Evolutionary conservation across 2,888 invertebrate genomes (phyloP).

Genomic region (Callinectes sapidus): DNA sequence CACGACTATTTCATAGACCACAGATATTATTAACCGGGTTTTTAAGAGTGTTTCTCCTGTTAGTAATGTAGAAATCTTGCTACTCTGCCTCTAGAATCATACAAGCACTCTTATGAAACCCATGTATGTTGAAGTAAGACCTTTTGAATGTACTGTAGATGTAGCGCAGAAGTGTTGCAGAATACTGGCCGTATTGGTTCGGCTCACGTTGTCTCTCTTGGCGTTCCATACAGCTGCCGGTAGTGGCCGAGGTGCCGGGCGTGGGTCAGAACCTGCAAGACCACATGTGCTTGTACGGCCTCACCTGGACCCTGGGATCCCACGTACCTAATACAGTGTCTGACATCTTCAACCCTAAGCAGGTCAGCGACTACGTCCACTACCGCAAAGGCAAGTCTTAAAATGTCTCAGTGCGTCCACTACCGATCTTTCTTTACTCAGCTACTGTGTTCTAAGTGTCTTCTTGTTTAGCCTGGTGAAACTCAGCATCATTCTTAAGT

Average conservation of each 20-base stretch:
- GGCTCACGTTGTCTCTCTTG: background rate
- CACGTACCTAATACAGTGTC: conserved; percentile 6
- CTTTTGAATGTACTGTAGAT: too few species aligned
- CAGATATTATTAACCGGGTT: too few species aligned
- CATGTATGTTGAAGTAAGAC: too few species aligned
- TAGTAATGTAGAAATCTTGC: too few species aligned
- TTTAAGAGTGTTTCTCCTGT: too few species aligned
- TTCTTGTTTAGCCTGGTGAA: too few species aligned
- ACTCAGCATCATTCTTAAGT: too few species aligned
- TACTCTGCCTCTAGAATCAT: too few species aligned
- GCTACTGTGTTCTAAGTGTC: background rate
- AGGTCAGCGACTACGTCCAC: conserved; percentile 45
- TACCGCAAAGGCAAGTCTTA: conserved; percentile 23
- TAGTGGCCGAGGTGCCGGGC: conserved; percentile 46
- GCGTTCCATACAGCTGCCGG: background rate
- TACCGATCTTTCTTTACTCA: background rate
- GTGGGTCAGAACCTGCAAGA: conserved; percentile 79
- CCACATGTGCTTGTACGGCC: conserved; percentile 75
- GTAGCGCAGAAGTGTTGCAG: too few species aligned
- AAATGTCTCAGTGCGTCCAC: background rate
- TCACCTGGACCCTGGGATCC: conserved; percentile 54
- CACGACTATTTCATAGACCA: too few species aligned
- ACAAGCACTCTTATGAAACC: too few species aligned
- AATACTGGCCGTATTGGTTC: background rate
- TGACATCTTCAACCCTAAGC: conserved; percentile 34